Evolutionary conservation across 1,140 invertebrate species (phyloP).

Genomic region (Apocrypta bakeri): DNA sequence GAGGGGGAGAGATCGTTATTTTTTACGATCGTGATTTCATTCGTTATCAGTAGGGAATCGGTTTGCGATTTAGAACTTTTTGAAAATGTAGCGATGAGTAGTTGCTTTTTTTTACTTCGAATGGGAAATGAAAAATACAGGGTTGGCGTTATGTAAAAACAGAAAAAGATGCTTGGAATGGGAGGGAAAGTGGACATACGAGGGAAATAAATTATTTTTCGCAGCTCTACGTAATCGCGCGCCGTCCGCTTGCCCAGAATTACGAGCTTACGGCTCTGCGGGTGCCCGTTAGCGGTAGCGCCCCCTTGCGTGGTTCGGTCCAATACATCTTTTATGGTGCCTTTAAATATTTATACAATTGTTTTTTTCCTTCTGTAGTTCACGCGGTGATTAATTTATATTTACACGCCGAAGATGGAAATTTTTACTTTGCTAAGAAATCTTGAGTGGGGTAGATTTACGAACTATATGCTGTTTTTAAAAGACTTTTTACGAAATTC

Average conservation of each 20-base stretch:
- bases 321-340: background rate
- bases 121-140: background rate
- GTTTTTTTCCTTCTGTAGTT: background rate
- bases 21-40: background rate
- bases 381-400: background rate
- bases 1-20: background rate
- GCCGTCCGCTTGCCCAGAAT: background rate
- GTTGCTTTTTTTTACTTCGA: background rate
- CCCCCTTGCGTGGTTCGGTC: background rate
- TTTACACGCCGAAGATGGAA: too few relatives aligned
- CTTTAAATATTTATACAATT: background rate
- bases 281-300: background rate
- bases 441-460: background rate
- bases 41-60: background rate
- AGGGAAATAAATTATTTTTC: conserved; percentile 3
- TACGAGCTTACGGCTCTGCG: background rate
- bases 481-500: too few relatives aligned
- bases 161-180: background rate
- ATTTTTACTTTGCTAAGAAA: too few relatives aligned
- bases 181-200: background rate
- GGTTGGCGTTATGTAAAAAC: background rate
- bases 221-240: background rate
- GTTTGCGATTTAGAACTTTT: background rate
- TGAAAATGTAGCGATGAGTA: background rate
- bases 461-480: too few relatives aligned